A percentile compares a stretch with the other conserved stretches of the same genome.
Evolutionary conservation across 2,113 vertebrate genomes (phyloP).

Genomic region (Ailurus styani): DNA sequence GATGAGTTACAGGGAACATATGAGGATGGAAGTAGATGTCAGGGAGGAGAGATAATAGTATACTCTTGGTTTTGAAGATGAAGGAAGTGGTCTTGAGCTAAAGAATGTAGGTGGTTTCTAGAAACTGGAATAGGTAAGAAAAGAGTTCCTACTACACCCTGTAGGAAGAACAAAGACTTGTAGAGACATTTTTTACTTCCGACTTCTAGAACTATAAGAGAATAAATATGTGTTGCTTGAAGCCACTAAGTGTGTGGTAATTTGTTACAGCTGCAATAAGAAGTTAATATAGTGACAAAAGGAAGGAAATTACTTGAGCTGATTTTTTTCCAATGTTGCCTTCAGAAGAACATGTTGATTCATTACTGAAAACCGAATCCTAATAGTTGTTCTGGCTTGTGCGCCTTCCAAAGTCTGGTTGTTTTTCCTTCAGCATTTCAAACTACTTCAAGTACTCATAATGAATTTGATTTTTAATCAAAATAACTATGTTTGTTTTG

Average conservation of each 20-base stretch:
- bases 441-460: not conserved
- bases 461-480: not conserved
- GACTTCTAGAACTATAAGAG: not conserved
- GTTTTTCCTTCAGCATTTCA: not conserved
- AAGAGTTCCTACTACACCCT: not conserved
- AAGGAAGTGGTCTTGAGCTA: not conserved
- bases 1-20: not conserved
- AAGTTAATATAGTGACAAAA: not conserved
- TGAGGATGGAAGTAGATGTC: not conserved
- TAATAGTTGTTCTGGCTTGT: not conserved
- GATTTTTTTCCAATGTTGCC: not conserved
- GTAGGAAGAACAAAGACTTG: not conserved
- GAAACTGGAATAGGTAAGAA: not conserved
- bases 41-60: not conserved
- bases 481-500: not conserved
- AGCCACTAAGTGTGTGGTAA: not conserved
- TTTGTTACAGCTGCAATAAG: not conserved
- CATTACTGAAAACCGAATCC: not conserved
- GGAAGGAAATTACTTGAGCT: not conserved
- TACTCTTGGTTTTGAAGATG: not conserved
- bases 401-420: not conserved
- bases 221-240: not conserved
- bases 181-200: not conserved
- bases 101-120: not conserved
- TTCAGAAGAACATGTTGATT: not conserved